A percentile compares a stretch with the other conserved stretches of the same genome.
Evolutionary conservation across 2,888 invertebrate genomes (phyloP).

Genomic region (Machimus rusticus): DNA sequence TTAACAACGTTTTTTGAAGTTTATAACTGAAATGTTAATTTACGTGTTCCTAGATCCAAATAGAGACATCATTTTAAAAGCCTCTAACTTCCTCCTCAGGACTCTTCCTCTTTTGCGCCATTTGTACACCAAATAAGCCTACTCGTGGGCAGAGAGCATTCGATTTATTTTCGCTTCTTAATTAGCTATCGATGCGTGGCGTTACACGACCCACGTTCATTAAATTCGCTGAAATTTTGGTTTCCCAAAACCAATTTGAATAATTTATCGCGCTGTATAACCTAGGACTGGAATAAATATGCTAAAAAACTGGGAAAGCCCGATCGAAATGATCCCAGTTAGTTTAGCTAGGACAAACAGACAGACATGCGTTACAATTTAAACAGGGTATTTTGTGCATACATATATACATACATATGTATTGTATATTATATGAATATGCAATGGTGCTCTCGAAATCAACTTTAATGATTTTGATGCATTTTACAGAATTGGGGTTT

Average conservation of each 20-base stretch:
- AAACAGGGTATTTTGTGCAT: too few species aligned
- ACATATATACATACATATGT: too few species aligned
- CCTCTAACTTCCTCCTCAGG: neutral
- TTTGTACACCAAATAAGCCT: neutral
- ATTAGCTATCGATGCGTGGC: neutral
- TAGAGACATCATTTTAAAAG: neutral
- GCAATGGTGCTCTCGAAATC: too few species aligned
- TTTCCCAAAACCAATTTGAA: neutral
- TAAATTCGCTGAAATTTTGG: neutral
- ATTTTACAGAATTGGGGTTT: too few species aligned
- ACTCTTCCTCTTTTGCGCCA: neutral
- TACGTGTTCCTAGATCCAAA: neutral
- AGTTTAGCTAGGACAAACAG: neutral
- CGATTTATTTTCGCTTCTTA: neutral
- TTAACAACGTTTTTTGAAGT: too few species aligned
- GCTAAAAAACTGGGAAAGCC: neutral
- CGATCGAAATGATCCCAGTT: neutral
- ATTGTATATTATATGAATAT: too few species aligned
- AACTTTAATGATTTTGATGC: too few species aligned
- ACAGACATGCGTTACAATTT: neutral
- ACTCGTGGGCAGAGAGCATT: neutral
- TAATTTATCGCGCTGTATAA: neutral
- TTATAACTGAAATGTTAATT: too few species aligned
- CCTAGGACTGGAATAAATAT: neutral
- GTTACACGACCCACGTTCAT: neutral